phyloP scores from a whole-genome alignment of 2,888 invertebrate genomes.

The Podotricha telesiphe region DNA sequence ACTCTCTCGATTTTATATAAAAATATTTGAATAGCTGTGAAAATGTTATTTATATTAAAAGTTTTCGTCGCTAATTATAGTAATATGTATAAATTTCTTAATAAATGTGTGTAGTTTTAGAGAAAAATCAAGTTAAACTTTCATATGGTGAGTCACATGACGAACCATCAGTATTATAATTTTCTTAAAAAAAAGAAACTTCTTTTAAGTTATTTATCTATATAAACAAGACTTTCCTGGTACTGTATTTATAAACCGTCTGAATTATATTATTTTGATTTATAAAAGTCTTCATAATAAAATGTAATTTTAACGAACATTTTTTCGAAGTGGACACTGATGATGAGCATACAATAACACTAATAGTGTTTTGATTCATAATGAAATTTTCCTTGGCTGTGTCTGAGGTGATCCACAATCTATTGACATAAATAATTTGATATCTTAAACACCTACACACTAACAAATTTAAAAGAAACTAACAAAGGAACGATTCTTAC shows the following conservation, averaged over 20 bases:
- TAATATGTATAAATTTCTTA: neutral
- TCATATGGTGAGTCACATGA: slow-evolving; percentile 71
- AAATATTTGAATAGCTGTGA: neutral
- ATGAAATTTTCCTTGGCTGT: slow-evolving; percentile 53
- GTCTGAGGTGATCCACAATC: slow-evolving; percentile 49
- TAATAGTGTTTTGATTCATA: slow-evolving; percentile 50
- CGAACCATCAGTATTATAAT: neutral
- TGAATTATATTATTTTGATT: neutral
- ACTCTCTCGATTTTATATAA: slow-evolving; percentile 1
- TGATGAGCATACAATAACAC: slow-evolving; percentile 48
- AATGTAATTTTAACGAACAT: neutral
- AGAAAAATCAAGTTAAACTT: slow-evolving; percentile 42
- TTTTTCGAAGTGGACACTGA: slow-evolving; percentile 30
- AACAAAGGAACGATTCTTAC: slow-evolving; percentile 51
- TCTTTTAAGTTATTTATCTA: neutral
- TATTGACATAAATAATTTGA: neutral
- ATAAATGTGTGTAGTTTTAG: slow-evolving; percentile 22
- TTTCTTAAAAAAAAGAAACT: neutral
- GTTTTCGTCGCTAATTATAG: slow-evolving; percentile 7
- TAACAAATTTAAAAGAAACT: neutral
- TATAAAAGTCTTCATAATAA: too few species aligned
- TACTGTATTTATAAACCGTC: neutral
- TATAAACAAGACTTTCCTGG: neutral
- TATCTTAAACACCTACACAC: neutral
- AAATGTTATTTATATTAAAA: neutral